Conservation (phyloP, 37 sponge, comb jelly and placozoan species). For the Chondrilla cf. caribensis region DNA sequence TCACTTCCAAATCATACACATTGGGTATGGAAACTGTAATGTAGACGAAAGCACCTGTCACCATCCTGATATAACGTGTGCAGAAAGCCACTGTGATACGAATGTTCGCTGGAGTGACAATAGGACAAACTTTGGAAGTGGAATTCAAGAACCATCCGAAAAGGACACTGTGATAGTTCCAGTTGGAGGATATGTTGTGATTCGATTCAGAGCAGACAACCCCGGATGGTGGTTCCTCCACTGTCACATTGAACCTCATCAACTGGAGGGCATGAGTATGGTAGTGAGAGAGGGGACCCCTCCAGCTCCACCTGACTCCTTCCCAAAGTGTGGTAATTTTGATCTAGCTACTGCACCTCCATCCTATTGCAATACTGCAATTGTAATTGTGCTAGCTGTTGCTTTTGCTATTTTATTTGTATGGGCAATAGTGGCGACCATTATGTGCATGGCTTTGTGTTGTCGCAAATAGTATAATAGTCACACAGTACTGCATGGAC, state of each 20-base stretch:
- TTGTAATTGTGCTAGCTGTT: too few species aligned
- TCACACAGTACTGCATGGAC: too few species aligned
- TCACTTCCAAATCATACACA: constrained; percentile 23
- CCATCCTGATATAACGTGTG: too few species aligned
- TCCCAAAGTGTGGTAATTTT: neutral
- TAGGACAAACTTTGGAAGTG: too few species aligned
- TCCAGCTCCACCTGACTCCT: neutral
- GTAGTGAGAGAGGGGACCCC: neutral
- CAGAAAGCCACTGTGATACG: too few species aligned
- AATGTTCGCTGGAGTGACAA: too few species aligned
- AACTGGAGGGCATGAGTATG: neutral
- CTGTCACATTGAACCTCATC: neutral
- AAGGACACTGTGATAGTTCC: constrained; percentile 7
- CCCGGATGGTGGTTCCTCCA: constrained; percentile 13
- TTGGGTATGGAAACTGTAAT: constrained; percentile 31
- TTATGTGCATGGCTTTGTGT: too few species aligned
- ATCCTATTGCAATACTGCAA: too few species aligned
- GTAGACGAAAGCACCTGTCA: neutral
- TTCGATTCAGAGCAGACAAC: neutral
- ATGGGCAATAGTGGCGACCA: too few species aligned
- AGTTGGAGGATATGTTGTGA: constrained; percentile 1
- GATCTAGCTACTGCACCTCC: too few species aligned
- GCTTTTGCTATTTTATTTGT: too few species aligned
- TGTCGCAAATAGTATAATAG: too few species aligned
- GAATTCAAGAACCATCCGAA: neutral